Evolutionary conservation across 2,888 invertebrate species (phyloP).

Genomic region (Limnephilus auricula): DNA sequence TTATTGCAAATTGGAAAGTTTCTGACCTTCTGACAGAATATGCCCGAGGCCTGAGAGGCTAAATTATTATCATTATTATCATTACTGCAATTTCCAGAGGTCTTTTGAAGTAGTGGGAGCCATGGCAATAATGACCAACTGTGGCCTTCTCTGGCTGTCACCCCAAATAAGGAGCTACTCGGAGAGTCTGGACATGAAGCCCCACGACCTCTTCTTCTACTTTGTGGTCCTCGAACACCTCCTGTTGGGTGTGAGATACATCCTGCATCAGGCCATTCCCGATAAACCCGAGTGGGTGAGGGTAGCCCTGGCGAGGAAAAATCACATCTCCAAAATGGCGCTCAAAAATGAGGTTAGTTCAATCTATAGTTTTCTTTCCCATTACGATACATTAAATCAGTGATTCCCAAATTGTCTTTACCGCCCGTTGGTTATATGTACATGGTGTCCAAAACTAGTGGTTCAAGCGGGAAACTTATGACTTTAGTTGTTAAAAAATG

Average conservation of each 20-base stretch:
- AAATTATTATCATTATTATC: no score
- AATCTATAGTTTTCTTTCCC: not conserved
- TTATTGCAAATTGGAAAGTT: no score
- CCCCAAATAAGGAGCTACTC: constrained; percentile 77
- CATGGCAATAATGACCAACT: constrained; percentile 85
- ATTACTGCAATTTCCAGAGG: constrained; percentile 71
- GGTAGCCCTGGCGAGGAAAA: constrained; percentile 79
- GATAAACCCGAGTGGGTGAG: constrained; percentile 84
- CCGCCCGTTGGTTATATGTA: not conserved
- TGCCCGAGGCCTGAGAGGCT: not conserved
- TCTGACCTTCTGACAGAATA: no score
- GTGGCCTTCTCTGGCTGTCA: constrained; percentile 83
- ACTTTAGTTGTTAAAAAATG: no score
- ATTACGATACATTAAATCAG: not conserved
- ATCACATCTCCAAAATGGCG: constrained; percentile 81
- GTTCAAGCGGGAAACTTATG: no score
- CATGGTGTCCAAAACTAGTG: no score
- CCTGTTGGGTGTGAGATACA: constrained; percentile 71
- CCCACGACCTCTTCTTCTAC: constrained; percentile 76
- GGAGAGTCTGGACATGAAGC: constrained; percentile 70
- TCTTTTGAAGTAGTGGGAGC: constrained; percentile 83
- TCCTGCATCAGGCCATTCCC: constrained; percentile 83
- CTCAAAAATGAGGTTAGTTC: constrained; percentile 77
- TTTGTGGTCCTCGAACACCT: constrained; percentile 81
- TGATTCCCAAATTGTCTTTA: not conserved